A percentile compares a stretch with the other conserved stretches of the same genome.
phyloP scores from a whole-genome alignment of 2,113 vertebrate genomes.

The Anoplopoma fimbria region DNA sequence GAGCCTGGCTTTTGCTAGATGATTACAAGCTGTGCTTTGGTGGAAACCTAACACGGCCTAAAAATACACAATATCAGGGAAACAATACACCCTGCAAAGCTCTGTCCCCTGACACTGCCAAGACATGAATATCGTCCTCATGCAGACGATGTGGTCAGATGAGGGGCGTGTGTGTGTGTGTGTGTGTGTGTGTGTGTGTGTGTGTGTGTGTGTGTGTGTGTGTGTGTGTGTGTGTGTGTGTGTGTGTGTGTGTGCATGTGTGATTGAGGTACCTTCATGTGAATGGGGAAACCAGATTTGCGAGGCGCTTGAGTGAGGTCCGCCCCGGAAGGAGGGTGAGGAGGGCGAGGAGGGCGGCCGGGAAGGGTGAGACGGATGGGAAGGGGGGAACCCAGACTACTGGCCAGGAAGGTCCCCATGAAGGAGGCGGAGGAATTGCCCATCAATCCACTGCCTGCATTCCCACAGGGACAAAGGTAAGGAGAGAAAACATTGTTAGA shows the following conservation, averaged over 20 bases:
- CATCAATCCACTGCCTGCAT: slow-evolving; percentile 93
- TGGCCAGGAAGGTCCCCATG: slow-evolving; percentile 96
- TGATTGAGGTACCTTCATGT: slow-evolving; percentile 90
- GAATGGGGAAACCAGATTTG: slow-evolving; percentile 99
- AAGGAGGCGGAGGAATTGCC: slow-evolving; percentile 93
- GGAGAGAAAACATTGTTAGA: slow-evolving; percentile 66
- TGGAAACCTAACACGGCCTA: slow-evolving; percentile 51
- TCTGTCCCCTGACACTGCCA: slow-evolving; percentile 26
- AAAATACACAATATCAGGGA: slow-evolving; percentile 66
- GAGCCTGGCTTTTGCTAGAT: slow-evolving; percentile 39
- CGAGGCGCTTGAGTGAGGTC: slow-evolving; percentile 92
- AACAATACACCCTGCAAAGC: slow-evolving; percentile 64
- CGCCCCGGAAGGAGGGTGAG: slow-evolving; percentile 90
- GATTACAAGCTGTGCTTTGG: slow-evolving; percentile 64
- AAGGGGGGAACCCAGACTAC: slow-evolving; percentile 91
- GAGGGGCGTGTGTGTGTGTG: slow-evolving; percentile 46
- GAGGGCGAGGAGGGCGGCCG: slow-evolving; percentile 90
- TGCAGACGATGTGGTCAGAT: slow-evolving; percentile 26
- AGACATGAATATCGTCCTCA: slow-evolving; percentile 20
- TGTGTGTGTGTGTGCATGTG: slow-evolving; percentile 42
- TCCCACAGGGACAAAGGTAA: slow-evolving; percentile 48
- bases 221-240: slow-evolving; percentile 40
- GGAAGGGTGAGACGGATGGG: slow-evolving; percentile 88
- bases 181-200: slow-evolving; percentile 44
- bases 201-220: slow-evolving; percentile 18